Evolutionary conservation across 2,888 invertebrate species (phyloP).

Genomic region (Microplitis manilae): DNA sequence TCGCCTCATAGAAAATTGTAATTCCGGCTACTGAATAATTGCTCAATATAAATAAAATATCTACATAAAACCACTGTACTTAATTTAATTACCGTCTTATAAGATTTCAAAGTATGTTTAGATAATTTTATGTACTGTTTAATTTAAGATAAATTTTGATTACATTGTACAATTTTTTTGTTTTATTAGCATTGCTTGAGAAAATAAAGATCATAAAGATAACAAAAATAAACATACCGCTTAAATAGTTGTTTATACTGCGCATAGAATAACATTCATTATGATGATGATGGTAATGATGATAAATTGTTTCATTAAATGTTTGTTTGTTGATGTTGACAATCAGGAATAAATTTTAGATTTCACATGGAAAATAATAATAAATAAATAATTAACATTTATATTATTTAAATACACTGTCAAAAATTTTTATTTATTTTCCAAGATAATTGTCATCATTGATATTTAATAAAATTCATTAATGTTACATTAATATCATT

Average conservation of each 20-base stretch:
- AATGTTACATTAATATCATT: too few species aligned
- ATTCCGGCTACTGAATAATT: neutral
- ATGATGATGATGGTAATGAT: slow-evolving; percentile 1
- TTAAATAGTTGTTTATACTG: slow-evolving; percentile 38
- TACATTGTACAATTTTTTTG: slow-evolving; percentile 14
- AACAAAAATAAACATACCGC: slow-evolving; percentile 42
- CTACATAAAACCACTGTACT: neutral
- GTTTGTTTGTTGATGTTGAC: neutral
- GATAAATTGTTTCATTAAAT: neutral
- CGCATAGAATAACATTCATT: neutral
- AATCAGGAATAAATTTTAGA: neutral
- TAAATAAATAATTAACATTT: slow-evolving; percentile 26
- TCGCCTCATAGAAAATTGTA: slow-evolving; percentile 7
- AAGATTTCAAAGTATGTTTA: neutral
- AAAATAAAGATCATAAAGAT: slow-evolving; percentile 19
- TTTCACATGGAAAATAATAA: slow-evolving; percentile 24
- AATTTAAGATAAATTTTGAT: neutral
- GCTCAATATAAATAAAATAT: slow-evolving; percentile 4
- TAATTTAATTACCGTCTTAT: neutral
- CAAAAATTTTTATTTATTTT: too few species aligned
- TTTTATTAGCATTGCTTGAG: neutral
- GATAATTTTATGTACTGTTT: neutral
- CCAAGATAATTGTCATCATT: too few species aligned
- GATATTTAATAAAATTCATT: too few species aligned
- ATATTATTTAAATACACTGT: neutral